A percentile compares a stretch with the other conserved stretches of the same genome.
Evolutionary conservation across 2,797 vertebrate genomes (phyloP).

Genomic region (Mormyrops boulengeri): DNA sequence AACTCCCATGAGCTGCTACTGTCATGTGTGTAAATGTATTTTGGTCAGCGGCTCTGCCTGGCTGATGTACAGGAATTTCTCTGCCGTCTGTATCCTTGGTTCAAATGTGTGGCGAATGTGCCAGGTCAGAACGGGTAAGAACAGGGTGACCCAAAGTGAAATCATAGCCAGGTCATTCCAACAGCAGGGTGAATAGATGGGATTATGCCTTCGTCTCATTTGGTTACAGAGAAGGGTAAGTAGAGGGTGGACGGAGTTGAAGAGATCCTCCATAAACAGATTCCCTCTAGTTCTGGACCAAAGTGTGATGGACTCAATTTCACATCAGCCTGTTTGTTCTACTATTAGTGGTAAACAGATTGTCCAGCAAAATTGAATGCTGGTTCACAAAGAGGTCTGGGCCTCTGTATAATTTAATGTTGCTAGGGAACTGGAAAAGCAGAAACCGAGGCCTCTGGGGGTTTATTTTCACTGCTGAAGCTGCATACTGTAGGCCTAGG

Average conservation of each 20-base stretch:
- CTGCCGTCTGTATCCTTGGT: background rate
- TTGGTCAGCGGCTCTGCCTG: background rate
- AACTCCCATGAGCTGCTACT: no score
- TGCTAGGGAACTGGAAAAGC: background rate
- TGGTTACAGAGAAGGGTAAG: background rate
- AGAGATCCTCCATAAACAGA: background rate
- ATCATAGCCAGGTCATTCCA: background rate
- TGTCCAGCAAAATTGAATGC: background rate
- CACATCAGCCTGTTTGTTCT: background rate
- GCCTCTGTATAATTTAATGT: background rate
- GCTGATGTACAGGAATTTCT: background rate
- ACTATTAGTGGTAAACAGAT: background rate
- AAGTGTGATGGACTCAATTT: background rate
- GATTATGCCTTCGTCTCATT: background rate
- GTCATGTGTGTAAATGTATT: background rate
- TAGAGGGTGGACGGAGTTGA: background rate
- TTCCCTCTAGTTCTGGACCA: background rate
- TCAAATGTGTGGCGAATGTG: background rate
- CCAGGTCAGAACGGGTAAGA: background rate
- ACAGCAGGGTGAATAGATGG: background rate
- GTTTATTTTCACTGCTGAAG: background rate
- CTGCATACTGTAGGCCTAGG: background rate
- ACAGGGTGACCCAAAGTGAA: background rate
- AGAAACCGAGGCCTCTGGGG: background rate
- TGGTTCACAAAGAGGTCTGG: background rate